These are phyloP conservation scores for Pelodiscus sinensis DNA, from an alignment of 2,113 vertebrate species.

Conservation along the genomic window DNA sequence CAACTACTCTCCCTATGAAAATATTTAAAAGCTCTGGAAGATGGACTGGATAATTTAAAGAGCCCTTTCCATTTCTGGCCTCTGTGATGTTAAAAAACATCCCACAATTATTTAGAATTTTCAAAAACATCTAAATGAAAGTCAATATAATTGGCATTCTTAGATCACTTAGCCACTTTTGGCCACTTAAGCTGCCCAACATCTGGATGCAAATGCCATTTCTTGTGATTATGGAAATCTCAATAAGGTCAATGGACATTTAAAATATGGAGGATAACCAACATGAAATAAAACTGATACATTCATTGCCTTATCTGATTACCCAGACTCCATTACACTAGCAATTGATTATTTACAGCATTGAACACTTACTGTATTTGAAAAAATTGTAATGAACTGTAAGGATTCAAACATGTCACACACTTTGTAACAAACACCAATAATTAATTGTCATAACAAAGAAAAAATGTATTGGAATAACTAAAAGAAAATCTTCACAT, in stretches of 20 bases:
- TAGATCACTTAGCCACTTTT: not conserved
- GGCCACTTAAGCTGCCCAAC: not conserved
- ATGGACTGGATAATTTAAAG: not conserved
- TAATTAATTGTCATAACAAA: not conserved
- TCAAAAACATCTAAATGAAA: not conserved
- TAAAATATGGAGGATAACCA: not conserved
- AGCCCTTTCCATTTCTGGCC: not conserved
- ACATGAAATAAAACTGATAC: not conserved
- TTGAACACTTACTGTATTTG: not conserved
- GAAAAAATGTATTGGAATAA: not conserved
- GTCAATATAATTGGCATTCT: not conserved
- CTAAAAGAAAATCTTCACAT: not conserved
- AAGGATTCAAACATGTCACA: not conserved
- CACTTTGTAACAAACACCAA: not conserved
- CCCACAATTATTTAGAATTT: not conserved
- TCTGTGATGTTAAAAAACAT: not conserved
- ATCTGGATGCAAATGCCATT: not conserved
- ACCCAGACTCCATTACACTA: not conserved
- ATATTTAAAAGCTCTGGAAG: not conserved
- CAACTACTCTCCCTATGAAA: not conserved
- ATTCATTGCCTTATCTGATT: not conserved
- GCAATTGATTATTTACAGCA: not conserved
- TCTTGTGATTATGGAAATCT: not conserved
- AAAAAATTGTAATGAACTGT: not conserved
- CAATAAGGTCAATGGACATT: not conserved